A percentile compares a stretch with the other conserved stretches of the same genome.
Evolutionary conservation across 2,113 vertebrate genomes (phyloP).

Genomic region (Actinemys pallida): DNA sequence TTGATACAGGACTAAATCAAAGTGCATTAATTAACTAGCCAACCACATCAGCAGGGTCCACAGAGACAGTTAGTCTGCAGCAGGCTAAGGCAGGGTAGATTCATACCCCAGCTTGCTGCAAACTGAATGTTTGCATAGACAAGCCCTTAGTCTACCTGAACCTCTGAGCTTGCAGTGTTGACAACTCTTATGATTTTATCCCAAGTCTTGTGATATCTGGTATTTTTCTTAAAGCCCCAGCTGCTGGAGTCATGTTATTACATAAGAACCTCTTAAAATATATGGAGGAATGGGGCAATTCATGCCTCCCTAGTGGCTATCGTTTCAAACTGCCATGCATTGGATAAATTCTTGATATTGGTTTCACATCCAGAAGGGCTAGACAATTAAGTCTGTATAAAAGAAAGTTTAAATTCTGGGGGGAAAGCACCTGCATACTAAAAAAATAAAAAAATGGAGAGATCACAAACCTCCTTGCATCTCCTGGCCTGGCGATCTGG

Average conservation of each 20-base stretch:
- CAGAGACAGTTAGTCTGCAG: neutral
- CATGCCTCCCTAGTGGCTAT: neutral
- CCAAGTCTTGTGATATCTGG: neutral
- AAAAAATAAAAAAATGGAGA: slow-evolving; percentile 14
- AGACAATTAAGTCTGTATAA: neutral
- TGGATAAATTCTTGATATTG: neutral
- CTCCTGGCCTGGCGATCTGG: neutral
- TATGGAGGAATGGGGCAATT: neutral
- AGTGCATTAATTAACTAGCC: neutral
- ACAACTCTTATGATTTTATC: neutral
- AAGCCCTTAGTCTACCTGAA: neutral
- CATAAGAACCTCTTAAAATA: neutral
- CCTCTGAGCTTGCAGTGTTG: neutral
- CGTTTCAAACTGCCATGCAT: neutral
- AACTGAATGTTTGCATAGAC: neutral
- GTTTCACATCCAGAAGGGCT: neutral
- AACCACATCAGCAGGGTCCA: too few species aligned
- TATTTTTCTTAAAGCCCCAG: neutral
- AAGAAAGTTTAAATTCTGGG: slow-evolving; percentile 2
- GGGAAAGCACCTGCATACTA: slow-evolving; percentile 37
- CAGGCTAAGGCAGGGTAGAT: neutral
- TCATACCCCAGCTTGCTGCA: neutral
- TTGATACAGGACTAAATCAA: neutral
- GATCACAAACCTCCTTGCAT: neutral
- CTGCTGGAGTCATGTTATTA: neutral